Base-by-base conservation (phyloP, 2,888 invertebrate species). In the Ormia ochracea region DNA sequence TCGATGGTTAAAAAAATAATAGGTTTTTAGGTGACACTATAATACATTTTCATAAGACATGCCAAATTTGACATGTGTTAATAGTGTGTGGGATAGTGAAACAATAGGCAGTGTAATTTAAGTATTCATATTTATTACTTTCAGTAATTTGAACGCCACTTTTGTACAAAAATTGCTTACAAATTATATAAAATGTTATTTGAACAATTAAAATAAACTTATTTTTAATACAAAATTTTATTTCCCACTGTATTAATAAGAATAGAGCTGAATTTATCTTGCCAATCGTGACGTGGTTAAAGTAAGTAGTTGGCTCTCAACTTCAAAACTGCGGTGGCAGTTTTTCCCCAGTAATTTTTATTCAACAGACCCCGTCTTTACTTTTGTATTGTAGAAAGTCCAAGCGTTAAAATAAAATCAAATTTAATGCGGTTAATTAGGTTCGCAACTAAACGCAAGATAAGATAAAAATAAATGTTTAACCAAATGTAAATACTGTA, bases 351-450 rank as follows among this genome's bases (percentile, higher is more conserved):
- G 4, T 28, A 19, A 21, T 61, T n/a, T 6, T 14, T 45, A 28
- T 56, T 14, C 26, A 65, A 38, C n/a, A 26, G 38, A 31, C 7
- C 19, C 31, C 31, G 6, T 48, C 23, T n/a, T 63, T 48, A 36
- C 63, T 31, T 45, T 61, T 61, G 21, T 61, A 45, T 7, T 61
- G 9, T 23, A 14, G 4, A 12, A 36, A 54, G 2, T 17, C 14
- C 12, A 31, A 21, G 23, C 6, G 10, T 19, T 4, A 48, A 14
- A 23, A 31, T 21, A 48, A 68, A 68, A 45, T 21, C 26, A 28
- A 36, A 38, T 66, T 70, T 61, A 69, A 59, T 79, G 70, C 52
- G 75, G 66, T 61, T 75, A 72, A 79, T 79, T 79, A 66, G 52
- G 78, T 74, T 59, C 52, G 65, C 56, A 69, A 61, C 65, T 75